Base-by-base conservation (phyloP, 2,113 vertebrate species). In the Zosterops hypoxanthus region DNA sequence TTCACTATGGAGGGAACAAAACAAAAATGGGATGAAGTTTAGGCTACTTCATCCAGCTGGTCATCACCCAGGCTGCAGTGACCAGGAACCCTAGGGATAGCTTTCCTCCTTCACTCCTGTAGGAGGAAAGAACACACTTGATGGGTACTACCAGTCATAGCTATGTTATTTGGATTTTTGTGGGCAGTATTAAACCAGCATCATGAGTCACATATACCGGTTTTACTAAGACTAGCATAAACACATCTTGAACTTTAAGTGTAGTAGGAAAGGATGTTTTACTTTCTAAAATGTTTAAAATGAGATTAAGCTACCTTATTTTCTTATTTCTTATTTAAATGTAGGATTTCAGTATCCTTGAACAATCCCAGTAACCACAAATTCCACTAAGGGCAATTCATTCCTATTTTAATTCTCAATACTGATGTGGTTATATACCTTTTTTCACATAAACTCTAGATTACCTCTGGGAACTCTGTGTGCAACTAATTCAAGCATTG, bases 361-460 rank as follows among this genome's bases (percentile, higher is more conserved):
- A 69, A 75, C 41, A 88, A 86, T 61, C 42, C 39, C 17, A 63
- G 34, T 63, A 94, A 88, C 72, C 83, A 79, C 80, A 90, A 59
- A 89, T 77, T 94, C 91, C 47, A 87, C 72, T 59, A 77, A 36
- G 33, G 29, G 73, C 69, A 91, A 91, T 76, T 82, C 4, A 83
- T 88, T 94, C 73, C 73, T 82, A 71, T 50, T 76, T 95, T 91
- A 76, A 53, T 92, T 88, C 69, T 94, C 82, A 76, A 9, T 39
- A 94, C 41, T 71, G 42, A 92, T 82, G 41, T n/a, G 75, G 65
- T 63, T 83, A 94, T 63, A 86, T 53, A 83, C 57, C 57, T 66
- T 73, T 88, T 76, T 96, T 96, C 52, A 14, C 95, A 97, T 96
- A 97, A 98, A 96, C 92, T 84, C 78, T 72, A 95, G 81, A 95